Percentiles rank a stretch among this genome's conserved stretches.
Conservation (phyloP, 2,888 invertebrate genomes). For the Mesorhabditis spiculigera region DNA sequence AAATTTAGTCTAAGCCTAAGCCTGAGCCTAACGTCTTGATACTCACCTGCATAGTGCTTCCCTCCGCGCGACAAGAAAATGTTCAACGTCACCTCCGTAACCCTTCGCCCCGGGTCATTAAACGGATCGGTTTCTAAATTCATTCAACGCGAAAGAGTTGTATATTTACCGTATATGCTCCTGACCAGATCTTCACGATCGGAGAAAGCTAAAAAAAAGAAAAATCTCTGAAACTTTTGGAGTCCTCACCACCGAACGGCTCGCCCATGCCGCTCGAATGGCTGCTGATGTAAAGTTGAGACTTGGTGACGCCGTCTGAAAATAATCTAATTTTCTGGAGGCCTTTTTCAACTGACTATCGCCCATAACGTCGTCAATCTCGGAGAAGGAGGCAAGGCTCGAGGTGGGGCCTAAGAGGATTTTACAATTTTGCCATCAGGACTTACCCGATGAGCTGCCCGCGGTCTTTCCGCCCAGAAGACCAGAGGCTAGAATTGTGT, state of each 20-base stretch:
- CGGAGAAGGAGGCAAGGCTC: conserved; percentile 4
- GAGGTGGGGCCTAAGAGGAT: background rate
- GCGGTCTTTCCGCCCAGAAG: conserved; percentile 5
- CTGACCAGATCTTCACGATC: background rate
- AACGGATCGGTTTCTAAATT: conserved; percentile 5
- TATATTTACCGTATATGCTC: background rate
- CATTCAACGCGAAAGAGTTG: background rate
- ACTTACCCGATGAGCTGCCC: background rate
- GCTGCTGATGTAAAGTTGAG: too few relatives aligned
- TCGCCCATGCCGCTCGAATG: background rate
- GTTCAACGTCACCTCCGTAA: background rate
- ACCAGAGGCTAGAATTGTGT: background rate
- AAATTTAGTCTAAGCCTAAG: too few relatives aligned
- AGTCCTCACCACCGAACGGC: background rate
- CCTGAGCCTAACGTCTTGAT: too few relatives aligned
- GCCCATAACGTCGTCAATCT: background rate
- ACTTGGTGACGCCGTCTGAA: too few relatives aligned
- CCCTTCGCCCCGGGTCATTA: background rate
- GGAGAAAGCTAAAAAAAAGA: background rate
- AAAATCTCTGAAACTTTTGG: background rate
- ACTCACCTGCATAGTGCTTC: background rate
- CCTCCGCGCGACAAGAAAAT: conserved; percentile 6
- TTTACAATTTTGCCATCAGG: too few relatives aligned
- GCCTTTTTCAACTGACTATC: background rate
- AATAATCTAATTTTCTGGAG: too few relatives aligned